Evolutionary conservation across 2,888 invertebrate species (phyloP).

Genomic region (Zootermopsis nevadensis): DNA sequence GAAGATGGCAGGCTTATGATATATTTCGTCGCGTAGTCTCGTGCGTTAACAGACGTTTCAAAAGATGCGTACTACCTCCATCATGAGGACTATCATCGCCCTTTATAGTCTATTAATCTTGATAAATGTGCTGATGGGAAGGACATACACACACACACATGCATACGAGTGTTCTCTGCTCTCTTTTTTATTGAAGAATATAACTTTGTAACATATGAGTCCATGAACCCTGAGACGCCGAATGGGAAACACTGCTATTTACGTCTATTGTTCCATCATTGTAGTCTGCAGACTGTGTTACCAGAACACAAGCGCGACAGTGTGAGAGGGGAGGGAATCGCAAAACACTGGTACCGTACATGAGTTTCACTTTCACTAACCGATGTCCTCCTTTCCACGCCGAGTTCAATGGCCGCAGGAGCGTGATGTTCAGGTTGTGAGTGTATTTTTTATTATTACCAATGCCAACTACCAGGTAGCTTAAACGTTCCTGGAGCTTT

Average conservation of each 20-base stretch:
- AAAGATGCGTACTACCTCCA: too few species aligned
- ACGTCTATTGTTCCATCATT: constrained; percentile 11
- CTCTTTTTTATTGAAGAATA: neutral
- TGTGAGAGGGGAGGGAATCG: neutral
- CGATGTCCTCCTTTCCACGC: constrained; percentile 40
- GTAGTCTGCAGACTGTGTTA: neutral
- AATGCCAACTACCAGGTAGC: constrained; percentile 32
- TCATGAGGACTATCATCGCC: too few species aligned
- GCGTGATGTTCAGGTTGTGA: neutral
- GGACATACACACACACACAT: too few species aligned
- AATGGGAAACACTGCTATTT: neutral
- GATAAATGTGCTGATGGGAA: too few species aligned
- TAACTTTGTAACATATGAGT: neutral
- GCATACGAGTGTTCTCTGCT: neutral
- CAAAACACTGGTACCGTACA: neutral
- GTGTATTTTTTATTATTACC: constrained; percentile 8
- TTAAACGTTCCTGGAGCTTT: constrained; percentile 28
- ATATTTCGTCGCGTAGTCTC: too few species aligned
- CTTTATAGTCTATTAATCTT: too few species aligned
- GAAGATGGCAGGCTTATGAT: too few species aligned
- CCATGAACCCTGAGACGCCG: constrained; percentile 4
- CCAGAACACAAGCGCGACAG: neutral
- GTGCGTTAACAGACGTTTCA: too few species aligned
- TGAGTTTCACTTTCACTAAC: constrained; percentile 43
- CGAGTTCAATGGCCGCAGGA: constrained; percentile 37